A percentile compares a stretch with the other conserved stretches of the same genome.
Conservation (phyloP, 2,888 invertebrate genomes). For the Cylindroiulus punctatus region DNA sequence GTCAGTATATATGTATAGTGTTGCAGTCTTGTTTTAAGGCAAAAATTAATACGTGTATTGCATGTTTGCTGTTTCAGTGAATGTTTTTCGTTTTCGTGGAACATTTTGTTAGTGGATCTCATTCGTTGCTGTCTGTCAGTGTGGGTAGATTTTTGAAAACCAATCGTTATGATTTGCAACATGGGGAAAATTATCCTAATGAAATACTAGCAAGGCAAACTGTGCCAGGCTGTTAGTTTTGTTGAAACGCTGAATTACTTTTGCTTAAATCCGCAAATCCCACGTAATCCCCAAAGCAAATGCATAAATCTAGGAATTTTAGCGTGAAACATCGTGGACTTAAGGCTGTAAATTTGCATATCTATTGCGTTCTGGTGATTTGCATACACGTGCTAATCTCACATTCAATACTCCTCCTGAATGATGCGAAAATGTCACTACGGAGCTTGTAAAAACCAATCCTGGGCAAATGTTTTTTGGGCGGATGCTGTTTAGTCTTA, state of each 20-base stretch:
- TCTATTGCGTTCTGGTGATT: neutral
- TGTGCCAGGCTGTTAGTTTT: neutral
- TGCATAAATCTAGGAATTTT: conserved; percentile 12
- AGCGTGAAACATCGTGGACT: conserved; percentile 8
- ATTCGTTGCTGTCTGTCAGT: neutral
- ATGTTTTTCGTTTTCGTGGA: no score
- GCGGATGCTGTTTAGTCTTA: neutral
- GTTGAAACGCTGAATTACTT: conserved; percentile 7
- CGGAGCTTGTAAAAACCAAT: neutral
- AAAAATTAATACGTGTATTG: no score
- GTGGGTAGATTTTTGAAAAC: neutral
- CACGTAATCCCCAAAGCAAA: neutral
- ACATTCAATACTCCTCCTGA: neutral
- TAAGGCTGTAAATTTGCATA: conserved; percentile 10
- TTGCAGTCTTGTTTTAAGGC: no score
- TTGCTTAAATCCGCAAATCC: conserved; percentile 25
- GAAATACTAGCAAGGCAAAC: neutral
- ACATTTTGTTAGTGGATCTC: no score
- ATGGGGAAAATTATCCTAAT: neutral
- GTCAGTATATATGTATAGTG: no score
- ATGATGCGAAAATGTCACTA: neutral
- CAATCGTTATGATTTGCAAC: neutral
- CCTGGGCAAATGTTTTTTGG: neutral
- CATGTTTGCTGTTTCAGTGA: no score
- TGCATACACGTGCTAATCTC: conserved; percentile 12